These are phyloP conservation scores for Nycticorax nycticorax DNA, from an alignment of 2,113 vertebrate species.

Conservation along the genomic window DNA sequence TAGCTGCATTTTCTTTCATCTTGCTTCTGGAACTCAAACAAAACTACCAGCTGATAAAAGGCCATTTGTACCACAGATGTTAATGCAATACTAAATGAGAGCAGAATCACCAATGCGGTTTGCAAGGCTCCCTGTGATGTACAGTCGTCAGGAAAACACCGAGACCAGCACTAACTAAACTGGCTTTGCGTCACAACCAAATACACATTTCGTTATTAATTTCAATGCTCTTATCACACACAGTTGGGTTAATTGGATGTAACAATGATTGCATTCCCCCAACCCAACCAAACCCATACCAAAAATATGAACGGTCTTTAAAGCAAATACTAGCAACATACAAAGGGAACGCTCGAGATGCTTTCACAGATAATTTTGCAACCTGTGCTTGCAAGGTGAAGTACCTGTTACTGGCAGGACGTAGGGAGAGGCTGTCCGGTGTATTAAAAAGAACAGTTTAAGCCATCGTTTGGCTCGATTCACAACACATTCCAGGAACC, in stretches of 20 bases:
- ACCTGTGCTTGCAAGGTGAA: conserved; percentile 37
- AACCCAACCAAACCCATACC: neutral
- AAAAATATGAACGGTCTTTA: conserved; percentile 16
- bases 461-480: conserved; percentile 65
- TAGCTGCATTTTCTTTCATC: neutral
- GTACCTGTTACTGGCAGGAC: conserved; percentile 15
- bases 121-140: neutral
- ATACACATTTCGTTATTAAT: neutral
- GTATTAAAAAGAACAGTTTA: conserved; percentile 41
- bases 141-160: neutral
- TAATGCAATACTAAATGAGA: conserved; percentile 9
- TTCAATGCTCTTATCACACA: neutral
- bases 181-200: neutral
- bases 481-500: conserved; percentile 72
- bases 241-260: conserved; percentile 22
- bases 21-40: conserved; percentile 1
- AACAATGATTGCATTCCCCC: neutral
- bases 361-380: conserved; percentile 15
- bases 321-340: neutral
- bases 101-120: neutral
- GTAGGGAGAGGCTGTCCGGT: neutral
- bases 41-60: neutral
- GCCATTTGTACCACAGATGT: conserved; percentile 17
- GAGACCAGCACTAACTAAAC: neutral
- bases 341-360: neutral